Percentiles rank a stretch among this genome's conserved stretches.
These are phyloP conservation scores for Metridium senile DNA, from an alignment of 92 coral and sea anemone species.

Conservation along the genomic window DNA sequence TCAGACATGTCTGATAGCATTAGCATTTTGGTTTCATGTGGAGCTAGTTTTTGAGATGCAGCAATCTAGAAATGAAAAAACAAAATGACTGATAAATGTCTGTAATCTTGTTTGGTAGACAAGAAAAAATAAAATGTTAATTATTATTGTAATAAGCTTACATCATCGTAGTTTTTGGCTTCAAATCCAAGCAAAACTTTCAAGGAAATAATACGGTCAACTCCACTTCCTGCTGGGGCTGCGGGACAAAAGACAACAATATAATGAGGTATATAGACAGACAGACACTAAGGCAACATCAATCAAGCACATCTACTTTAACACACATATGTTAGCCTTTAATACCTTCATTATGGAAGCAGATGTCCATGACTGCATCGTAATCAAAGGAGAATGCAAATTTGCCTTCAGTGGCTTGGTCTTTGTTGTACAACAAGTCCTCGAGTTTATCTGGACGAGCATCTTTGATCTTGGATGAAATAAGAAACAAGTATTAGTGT, in stretches of 20 bases:
- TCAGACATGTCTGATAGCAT: slow-evolving; percentile 29
- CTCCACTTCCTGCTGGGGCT: slow-evolving; percentile 37
- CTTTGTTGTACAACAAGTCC: slow-evolving; percentile 84
- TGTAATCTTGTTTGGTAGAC: too few species aligned
- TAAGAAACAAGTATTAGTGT: background rate
- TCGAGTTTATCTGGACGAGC: slow-evolving; percentile 25
- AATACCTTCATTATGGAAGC: slow-evolving; percentile 90
- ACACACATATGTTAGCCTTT: background rate
- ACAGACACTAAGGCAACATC: too few species aligned
- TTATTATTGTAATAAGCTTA: slow-evolving; percentile 10
- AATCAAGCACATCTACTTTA: too few species aligned
- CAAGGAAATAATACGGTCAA: slow-evolving; percentile 24
- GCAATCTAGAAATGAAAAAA: slow-evolving; percentile 11
- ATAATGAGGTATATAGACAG: too few species aligned
- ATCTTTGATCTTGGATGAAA: slow-evolving; percentile 25
- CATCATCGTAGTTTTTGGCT: slow-evolving; percentile 43
- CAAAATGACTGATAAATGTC: background rate
- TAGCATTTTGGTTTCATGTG: slow-evolving; percentile 23
- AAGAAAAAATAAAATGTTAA: too few species aligned
- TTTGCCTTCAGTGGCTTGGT: slow-evolving; percentile 85
- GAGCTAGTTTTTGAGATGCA: slow-evolving; percentile 30
- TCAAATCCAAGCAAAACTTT: slow-evolving; percentile 34
- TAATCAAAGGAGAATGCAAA: slow-evolving; percentile 98
- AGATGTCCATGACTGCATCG: slow-evolving; percentile 92
- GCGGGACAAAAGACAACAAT: background rate